Evolutionary conservation across 2,888 invertebrate genomes (phyloP).

Genomic region (Macrostomum cliftonense): DNA sequence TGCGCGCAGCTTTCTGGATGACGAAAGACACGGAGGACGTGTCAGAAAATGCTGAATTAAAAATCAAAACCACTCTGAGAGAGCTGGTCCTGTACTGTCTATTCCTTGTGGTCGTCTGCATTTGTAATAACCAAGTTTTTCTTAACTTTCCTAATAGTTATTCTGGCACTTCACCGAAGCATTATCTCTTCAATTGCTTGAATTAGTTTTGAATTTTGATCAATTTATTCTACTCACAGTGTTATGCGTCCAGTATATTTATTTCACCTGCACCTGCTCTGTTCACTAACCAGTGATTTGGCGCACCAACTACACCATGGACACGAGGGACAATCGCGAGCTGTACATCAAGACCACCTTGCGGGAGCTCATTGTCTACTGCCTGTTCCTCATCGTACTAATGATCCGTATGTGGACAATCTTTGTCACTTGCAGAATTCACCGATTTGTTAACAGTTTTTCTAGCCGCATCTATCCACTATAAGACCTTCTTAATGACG

Average conservation of each 20-base stretch:
- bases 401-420: constrained; percentile 12
- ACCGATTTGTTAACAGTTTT: too few relatives aligned
- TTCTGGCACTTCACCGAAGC: too few relatives aligned
- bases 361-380: constrained; percentile 37
- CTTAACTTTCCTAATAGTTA: too few relatives aligned
- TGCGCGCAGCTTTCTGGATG: constrained; percentile 34
- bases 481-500: too few relatives aligned
- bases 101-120: constrained; percentile 29
- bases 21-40: constrained; percentile 37
- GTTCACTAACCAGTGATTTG: constrained; percentile 29
- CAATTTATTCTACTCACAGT: too few relatives aligned
- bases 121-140: constrained; percentile 11
- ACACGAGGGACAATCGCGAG: constrained; percentile 29
- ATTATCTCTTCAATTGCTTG: too few relatives aligned
- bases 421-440: too few relatives aligned
- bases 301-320: constrained; percentile 37
- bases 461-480: too few relatives aligned
- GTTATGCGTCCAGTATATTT: too few relatives aligned
- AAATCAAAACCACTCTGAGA: constrained; percentile 36
- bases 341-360: constrained; percentile 36
- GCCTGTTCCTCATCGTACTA: constrained; percentile 34
- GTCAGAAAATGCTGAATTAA: constrained; percentile 27
- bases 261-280: too few relatives aligned
- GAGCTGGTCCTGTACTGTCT: constrained; percentile 38
- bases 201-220: too few relatives aligned